Percentiles rank a stretch among this genome's conserved stretches.
Evolutionary conservation across 2,888 invertebrate species (phyloP).

Genomic region (Odontocerum albicorne): DNA sequence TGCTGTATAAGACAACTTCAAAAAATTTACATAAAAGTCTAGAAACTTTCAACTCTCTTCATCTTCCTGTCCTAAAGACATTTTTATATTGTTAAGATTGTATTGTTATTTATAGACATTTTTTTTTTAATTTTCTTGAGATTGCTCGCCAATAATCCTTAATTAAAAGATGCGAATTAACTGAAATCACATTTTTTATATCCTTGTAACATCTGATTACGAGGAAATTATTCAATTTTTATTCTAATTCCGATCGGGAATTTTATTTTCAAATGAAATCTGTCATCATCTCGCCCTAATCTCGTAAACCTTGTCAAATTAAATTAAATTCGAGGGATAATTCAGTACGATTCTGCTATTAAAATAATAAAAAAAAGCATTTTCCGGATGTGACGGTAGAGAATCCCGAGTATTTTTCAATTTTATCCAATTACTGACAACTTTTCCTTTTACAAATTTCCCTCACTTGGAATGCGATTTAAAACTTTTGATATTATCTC

Average conservation of each 20-base stretch:
- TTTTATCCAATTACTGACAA: slow-evolving; percentile 31
- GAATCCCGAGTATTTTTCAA: slow-evolving; percentile 27
- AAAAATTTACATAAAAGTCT: no score
- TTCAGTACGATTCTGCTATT: slow-evolving; percentile 1
- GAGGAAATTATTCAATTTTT: not conserved
- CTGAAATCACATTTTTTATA: no score
- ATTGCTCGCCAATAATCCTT: no score
- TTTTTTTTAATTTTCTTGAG: no score
- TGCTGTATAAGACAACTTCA: no score
- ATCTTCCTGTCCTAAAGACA: no score
- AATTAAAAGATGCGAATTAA: no score
- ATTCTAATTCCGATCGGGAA: not conserved
- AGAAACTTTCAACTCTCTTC: no score
- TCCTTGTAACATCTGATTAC: no score
- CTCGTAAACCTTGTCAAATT: not conserved
- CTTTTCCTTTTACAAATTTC: slow-evolving; percentile 29
- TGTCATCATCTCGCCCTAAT: not conserved
- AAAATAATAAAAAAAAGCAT: slow-evolving; percentile 16
- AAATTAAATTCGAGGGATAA: slow-evolving; percentile 2
- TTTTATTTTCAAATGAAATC: not conserved
- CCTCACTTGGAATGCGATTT: slow-evolving; percentile 34
- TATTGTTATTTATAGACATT: no score
- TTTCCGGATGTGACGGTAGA: slow-evolving; percentile 13
- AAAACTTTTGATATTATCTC: slow-evolving; percentile 32
- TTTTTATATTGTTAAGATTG: no score